Conservation (phyloP, 2,888 invertebrate species). For the Clostera curtula region DNA sequence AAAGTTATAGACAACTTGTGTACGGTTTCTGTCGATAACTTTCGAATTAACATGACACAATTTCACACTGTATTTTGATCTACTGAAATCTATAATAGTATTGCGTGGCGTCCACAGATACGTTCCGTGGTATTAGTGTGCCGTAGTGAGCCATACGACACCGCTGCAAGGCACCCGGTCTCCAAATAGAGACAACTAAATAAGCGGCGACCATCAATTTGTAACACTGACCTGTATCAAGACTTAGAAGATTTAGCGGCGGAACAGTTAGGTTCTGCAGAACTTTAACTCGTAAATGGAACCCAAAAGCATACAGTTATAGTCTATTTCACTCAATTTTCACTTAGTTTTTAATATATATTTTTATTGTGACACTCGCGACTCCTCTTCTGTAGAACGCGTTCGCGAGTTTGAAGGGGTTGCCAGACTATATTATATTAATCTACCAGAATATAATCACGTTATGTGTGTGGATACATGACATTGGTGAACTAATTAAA, state of each 20-base stretch:
- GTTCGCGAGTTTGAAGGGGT: conserved; percentile 27
- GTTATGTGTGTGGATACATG: no score
- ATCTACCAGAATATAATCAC: no score
- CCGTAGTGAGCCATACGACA: conserved; percentile 45
- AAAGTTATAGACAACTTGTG: no score
- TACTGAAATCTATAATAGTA: not conserved
- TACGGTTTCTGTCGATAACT: no score
- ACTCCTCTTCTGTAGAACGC: conserved; percentile 34
- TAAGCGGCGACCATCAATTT: conserved; percentile 34
- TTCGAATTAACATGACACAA: no score
- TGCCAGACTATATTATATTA: conserved; percentile 12
- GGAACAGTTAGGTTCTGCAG: conserved; percentile 40
- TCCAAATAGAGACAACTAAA: conserved; percentile 65
- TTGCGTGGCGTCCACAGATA: not conserved
- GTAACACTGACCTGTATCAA: conserved; percentile 48
- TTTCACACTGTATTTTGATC: no score
- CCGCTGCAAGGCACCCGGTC: conserved; percentile 42
- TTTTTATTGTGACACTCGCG: conserved; percentile 52
- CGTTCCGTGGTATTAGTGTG: conserved; percentile 10
- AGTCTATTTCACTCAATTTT: conserved; percentile 59
- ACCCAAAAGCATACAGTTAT: conserved; percentile 41
- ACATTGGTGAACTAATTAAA: no score
- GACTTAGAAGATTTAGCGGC: conserved; percentile 29
- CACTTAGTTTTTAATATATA: conserved; percentile 51
- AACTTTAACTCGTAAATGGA: conserved; percentile 43